phyloP scores from a whole-genome alignment of 2,113 vertebrate species.

The Felis catus region DNA sequence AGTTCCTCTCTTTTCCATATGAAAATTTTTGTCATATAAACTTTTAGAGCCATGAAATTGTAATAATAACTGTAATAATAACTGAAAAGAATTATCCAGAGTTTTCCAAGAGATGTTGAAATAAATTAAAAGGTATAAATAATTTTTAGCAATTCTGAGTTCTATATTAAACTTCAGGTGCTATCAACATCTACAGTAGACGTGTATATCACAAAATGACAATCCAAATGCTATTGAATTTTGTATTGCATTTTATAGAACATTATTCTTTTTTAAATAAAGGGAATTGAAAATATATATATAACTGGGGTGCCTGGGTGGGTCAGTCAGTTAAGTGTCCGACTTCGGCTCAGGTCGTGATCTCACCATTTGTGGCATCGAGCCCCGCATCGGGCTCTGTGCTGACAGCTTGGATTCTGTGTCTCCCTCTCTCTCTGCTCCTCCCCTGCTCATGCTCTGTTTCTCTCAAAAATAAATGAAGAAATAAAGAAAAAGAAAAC shows the following conservation, averaged over 20 bases:
- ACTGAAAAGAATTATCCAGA: background rate
- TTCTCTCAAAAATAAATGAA: too few species aligned
- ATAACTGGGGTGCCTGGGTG: background rate
- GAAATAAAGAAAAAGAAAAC: too few species aligned
- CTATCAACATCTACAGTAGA: background rate
- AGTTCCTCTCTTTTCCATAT: background rate
- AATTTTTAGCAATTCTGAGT: constrained; percentile 11
- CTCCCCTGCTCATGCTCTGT: too few species aligned
- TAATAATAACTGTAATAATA: background rate
- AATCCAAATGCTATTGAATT: background rate
- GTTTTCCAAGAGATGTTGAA: background rate
- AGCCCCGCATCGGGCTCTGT: too few species aligned
- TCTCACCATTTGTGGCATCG: too few species aligned
- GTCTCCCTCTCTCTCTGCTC: too few species aligned
- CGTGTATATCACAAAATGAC: background rate
- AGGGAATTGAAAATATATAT: background rate
- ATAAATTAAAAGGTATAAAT: background rate
- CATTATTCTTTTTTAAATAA: constrained; percentile 1
- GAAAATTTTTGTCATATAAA: background rate
- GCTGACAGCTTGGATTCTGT: too few species aligned
- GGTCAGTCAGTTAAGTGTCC: too few species aligned
- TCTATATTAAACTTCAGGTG: background rate
- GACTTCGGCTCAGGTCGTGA: too few species aligned
- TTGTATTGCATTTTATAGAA: background rate
- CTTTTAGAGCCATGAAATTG: background rate